Evolutionary conservation across 37 sponge, comb jelly and placozoan genomes (phyloP), one percentile per base, ranked within the genome.

Genomic region (Eunapius fragilis): DNA sequence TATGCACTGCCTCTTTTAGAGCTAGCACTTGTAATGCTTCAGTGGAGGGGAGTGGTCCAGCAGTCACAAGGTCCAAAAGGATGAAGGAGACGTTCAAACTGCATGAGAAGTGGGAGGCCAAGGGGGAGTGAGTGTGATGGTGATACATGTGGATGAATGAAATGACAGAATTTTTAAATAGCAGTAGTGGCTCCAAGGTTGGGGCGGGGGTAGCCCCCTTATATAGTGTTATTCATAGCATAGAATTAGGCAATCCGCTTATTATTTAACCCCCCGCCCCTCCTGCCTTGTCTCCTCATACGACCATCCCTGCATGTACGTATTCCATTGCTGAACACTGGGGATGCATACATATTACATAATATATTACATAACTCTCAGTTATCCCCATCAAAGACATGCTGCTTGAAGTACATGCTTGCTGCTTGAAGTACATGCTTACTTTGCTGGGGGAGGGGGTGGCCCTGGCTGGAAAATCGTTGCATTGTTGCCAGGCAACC

Each of bases 11-110:
- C 3, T 83, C 70, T 0, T 37, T 71, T 0, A 74, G 41, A 0
- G 36, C 32, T 0, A 90, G 75, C 25, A 88, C 27, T 10, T 31
- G 73, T 14, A 85, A 24, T 24, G 82, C 92, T 22, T 76, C 72
- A 41, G 22, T 50, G 25, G 71, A 77, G 48, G 76, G 41, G 19
- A 92, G 48, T 24, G 89, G 85, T 35, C 25, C 23, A 22, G 78
- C 78, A 26, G 75, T 81, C n/a, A 68, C 14, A 10, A 19, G 24
- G 50, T 75, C 85, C 68, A 92, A 17, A 30, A 92, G 35, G 26
- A 92, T 80, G 49, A 92, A 84, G 50, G 76, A 49, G 17, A 92
- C 69, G n/a, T 74, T 33, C 25, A 85, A 49, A 67, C 92, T 92
- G 78, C 22, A 32, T 34, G 32, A 13, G 13, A 28, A 17, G 32